phyloP scores from a whole-genome alignment of 2,797 vertebrate species.

The Pseudochirops cupreus region DNA sequence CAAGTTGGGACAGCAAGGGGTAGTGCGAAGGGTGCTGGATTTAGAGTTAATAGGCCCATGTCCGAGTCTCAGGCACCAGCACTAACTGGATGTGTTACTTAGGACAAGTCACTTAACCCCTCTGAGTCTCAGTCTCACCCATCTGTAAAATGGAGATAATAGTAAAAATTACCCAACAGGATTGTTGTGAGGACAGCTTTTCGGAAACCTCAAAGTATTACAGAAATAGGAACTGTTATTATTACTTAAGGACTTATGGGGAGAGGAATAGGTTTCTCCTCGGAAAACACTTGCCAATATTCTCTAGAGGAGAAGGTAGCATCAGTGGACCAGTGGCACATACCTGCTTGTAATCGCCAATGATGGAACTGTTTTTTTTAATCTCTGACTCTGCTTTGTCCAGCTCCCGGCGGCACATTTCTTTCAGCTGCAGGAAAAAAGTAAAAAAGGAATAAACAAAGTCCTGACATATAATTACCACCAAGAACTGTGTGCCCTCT shows the following conservation, averaged over 20 bases:
- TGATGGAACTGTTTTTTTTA: conserved; percentile 98
- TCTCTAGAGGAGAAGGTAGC: background rate
- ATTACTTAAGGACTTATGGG: background rate
- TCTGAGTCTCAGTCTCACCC: background rate
- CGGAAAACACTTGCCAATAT: background rate
- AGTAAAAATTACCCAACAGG: background rate
- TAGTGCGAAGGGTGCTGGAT: background rate
- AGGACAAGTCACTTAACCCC: background rate
- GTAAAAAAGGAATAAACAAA: background rate
- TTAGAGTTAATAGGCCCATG: background rate
- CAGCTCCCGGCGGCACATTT: conserved; percentile 98
- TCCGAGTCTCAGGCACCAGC: background rate
- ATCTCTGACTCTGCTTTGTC: conserved; percentile 99
- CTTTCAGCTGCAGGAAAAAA: conserved; percentile 91
- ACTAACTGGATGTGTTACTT: background rate
- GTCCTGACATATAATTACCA: background rate
- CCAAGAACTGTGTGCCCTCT: background rate
- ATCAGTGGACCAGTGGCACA: conserved; percentile 54
- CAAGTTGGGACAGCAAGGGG: background rate
- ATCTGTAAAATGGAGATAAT: background rate
- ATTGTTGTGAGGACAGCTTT: background rate
- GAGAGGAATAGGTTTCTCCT: background rate
- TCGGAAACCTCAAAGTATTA: background rate
- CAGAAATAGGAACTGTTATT: background rate
- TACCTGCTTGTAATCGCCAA: conserved; percentile 99